These are phyloP conservation scores for Trachemys scripta DNA, from an alignment of 2,113 vertebrate species.

Conservation along the genomic window DNA sequence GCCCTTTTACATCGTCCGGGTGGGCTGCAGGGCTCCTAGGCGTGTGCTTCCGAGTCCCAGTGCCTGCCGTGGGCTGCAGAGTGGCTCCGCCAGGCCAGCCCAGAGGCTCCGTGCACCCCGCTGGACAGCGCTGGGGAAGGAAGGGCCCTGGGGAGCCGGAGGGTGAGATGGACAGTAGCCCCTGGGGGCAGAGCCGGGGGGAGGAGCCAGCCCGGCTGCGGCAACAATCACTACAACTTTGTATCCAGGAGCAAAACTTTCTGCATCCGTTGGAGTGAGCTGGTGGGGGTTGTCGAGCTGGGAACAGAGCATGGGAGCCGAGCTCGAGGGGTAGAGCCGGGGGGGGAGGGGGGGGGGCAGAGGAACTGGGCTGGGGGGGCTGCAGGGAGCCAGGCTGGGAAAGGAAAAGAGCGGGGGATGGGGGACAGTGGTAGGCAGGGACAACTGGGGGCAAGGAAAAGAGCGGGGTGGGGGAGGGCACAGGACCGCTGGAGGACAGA, in stretches of 20 bases:
- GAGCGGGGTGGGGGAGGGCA: background rate
- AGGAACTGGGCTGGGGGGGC: background rate
- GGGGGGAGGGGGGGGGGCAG: background rate
- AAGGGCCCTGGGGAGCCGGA: background rate
- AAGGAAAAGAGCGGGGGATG: background rate
- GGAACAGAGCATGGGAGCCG: background rate
- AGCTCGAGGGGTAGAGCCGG: background rate
- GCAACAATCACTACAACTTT: background rate
- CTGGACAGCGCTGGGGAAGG: background rate
- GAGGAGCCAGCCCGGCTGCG: background rate
- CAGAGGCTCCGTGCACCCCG: too few relatives aligned
- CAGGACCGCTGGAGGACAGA: too few relatives aligned
- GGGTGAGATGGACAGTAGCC: slow-evolving; percentile 45
- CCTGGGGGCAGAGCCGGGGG: background rate
- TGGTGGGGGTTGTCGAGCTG: background rate
- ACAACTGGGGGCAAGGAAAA: too few relatives aligned
- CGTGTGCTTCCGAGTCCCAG: background rate
- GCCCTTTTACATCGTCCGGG: too few relatives aligned
- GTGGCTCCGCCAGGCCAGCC: slow-evolving; percentile 14
- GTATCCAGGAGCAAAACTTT: too few relatives aligned
- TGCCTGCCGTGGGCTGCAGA: background rate
- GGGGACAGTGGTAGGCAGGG: too few relatives aligned
- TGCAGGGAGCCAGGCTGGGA: background rate
- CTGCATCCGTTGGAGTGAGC: background rate
- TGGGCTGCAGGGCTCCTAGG: too few relatives aligned